Evolutionary conservation across 2,113 vertebrate species (phyloP), one percentile per base, ranked within the genome.

Genomic region (Tapirus terrestris): DNA sequence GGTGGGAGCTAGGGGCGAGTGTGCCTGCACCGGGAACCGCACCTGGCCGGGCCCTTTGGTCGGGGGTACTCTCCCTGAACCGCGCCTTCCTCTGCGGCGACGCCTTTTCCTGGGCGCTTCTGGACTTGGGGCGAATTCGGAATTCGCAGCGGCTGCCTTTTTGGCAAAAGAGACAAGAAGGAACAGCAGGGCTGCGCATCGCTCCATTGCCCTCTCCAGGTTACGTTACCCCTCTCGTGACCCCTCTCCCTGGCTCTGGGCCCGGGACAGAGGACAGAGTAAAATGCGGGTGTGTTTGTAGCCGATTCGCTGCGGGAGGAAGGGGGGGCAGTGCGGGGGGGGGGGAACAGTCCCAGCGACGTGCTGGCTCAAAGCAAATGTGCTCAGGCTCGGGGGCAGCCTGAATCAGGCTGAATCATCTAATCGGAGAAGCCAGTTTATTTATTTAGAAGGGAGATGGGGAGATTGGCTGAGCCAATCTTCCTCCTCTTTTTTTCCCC

Each of bases 221-320:
- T 7, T 13, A 2, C 27, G 13, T 1, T n/a, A 31, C 33, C 39
- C 63, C 6, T 33, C 31, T 6, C 25, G 13, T 1, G 43, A 31
- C 33, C 39, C 63, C 6, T 33, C 31, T 6, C 25, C 36, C 0
- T 4, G 18, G n/a, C 6, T 0, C 45, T 4, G 39, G 33, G 3
- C 3, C 2, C 14, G n/a, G 25, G 8, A 29, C 29, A 0, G 20
- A 13, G 25, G 8, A 29, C 29, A 0, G 20, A 13, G 27, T 1
- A 20, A 36, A 36, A 48, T 23, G 72, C 8, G 43, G 70, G 23
- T 39, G n/a, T 4, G 18, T 18, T 11, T 20, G 65, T 29, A 29
- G 17, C 77, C 2, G 4, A 2, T 23, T 45, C 39, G 16, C 48
- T 1, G 39, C 3, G 5, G 1, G 18, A 27, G 20, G 18, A 39